Conservation (phyloP, 2,113 vertebrate species). For the Brachyistius frenatus region DNA sequence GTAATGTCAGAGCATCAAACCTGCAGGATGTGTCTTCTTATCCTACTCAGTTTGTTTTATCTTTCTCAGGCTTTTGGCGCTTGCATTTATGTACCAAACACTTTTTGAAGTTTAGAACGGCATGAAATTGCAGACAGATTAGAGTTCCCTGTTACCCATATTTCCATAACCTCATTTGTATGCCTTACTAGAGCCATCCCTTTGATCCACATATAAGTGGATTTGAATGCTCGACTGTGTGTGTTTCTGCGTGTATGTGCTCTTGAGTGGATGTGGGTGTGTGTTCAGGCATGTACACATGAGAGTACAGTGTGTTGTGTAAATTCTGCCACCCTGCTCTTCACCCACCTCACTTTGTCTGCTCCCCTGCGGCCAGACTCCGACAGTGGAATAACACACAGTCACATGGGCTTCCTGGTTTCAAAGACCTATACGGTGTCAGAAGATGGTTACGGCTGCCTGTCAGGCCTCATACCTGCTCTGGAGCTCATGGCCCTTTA, state of each 20-base stretch:
- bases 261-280: background rate
- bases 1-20: constrained; percentile 49
- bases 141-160: constrained; percentile 67
- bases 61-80: constrained; percentile 57
- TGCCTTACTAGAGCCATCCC: constrained; percentile 61
- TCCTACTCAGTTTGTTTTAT: constrained; percentile 66
- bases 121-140: constrained; percentile 78
- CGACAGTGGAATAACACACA: constrained; percentile 93
- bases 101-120: constrained; percentile 73
- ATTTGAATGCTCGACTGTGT: constrained; percentile 52
- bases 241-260: constrained; percentile 49
- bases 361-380: constrained; percentile 85
- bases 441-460: constrained; percentile 92
- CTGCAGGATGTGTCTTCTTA: constrained; percentile 52
- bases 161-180: constrained; percentile 77
- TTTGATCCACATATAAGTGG: constrained; percentile 77
- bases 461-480: constrained; percentile 96
- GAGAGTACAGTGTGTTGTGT: constrained; percentile 38
- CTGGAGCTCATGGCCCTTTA: constrained; percentile 98
- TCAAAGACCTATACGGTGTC: constrained; percentile 90
- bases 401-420: constrained; percentile 93
- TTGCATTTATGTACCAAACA: constrained; percentile 50
- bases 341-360: constrained; percentile 33
- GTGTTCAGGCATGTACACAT: constrained; percentile 16
- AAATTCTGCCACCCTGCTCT: constrained; percentile 26